Percentiles rank a stretch among this genome's conserved stretches.
Conservation (phyloP, 2,888 invertebrate genomes). For the Erynnis tages region DNA sequence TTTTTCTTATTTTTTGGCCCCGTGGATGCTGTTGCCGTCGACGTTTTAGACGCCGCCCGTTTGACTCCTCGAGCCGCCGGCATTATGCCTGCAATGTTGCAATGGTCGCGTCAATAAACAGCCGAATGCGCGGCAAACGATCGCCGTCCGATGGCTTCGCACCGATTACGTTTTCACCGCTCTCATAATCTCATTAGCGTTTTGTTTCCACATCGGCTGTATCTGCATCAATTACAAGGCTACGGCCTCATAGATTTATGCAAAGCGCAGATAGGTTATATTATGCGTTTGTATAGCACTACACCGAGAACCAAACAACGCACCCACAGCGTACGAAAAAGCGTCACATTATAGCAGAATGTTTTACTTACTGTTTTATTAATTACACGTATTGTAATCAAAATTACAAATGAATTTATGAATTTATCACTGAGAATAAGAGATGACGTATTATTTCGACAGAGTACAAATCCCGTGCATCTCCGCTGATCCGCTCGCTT, state of each 20-base stretch:
- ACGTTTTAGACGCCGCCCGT: conserved; percentile 72
- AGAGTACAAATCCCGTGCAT: conserved; percentile 69
- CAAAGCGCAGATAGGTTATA: conserved; percentile 75
- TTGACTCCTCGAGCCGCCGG: conserved; percentile 78
- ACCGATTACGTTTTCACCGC: conserved; percentile 67
- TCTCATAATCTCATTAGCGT: conserved; percentile 66
- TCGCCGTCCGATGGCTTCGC: conserved; percentile 48
- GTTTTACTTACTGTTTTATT: conserved; percentile 66
- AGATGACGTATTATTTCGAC: conserved; percentile 77
- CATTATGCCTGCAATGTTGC: conserved; percentile 77
- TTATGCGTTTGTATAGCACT: conserved; percentile 77
- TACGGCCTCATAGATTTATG: conserved; percentile 70
- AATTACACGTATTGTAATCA: conserved; percentile 44
- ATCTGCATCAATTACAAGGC: conserved; percentile 70
- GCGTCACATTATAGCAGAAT: conserved; percentile 38
- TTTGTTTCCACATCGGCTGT: conserved; percentile 56
- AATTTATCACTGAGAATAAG: conserved; percentile 54
- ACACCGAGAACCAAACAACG: conserved; percentile 71
- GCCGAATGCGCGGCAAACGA: conserved; percentile 63
- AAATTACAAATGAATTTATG: conserved; percentile 48
- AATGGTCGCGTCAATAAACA: conserved; percentile 74
- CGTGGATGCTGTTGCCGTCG: conserved; percentile 55
- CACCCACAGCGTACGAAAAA: conserved; percentile 51
- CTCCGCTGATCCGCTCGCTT: conserved; percentile 55
- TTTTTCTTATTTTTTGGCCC: conserved; percentile 76